These are phyloP conservation scores for Crax fasciolata DNA, from an alignment of 2,797 vertebrate genomes.

Conservation along the genomic window DNA sequence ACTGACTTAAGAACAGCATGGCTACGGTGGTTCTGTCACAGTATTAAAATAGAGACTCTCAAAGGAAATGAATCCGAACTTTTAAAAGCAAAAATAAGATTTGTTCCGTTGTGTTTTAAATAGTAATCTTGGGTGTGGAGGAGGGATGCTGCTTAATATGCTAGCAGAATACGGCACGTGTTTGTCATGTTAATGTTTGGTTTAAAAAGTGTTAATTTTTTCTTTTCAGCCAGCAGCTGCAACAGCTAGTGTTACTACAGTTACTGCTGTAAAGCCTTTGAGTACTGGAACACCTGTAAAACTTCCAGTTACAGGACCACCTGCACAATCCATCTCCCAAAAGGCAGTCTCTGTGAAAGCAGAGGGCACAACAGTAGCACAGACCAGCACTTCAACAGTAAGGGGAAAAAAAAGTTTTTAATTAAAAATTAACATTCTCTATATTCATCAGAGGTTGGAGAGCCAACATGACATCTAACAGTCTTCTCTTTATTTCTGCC, in stretches of 20 bases:
- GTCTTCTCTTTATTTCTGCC: slow-evolving; percentile 35
- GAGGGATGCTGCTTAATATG: background rate
- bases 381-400: slow-evolving; percentile 81
- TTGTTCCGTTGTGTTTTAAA: background rate
- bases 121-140: background rate
- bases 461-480: slow-evolving; percentile 24
- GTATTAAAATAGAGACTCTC: background rate
- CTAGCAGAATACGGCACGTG: background rate
- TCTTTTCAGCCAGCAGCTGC: slow-evolving; percentile 79
- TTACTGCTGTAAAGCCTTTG: slow-evolving; percentile 70
- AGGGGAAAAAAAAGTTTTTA: slow-evolving; percentile 70
- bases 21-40: background rate
- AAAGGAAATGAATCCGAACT: background rate
- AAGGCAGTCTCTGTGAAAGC: slow-evolving; percentile 76
- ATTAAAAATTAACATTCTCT: slow-evolving; percentile 69
- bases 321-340: slow-evolving; percentile 64
- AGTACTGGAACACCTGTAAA: slow-evolving; percentile 79
- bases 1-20: background rate
- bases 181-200: slow-evolving; percentile 14
- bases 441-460: slow-evolving; percentile 59
- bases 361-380: slow-evolving; percentile 74
- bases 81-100: background rate
- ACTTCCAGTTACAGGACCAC: slow-evolving; percentile 73
- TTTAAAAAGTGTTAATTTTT: slow-evolving; percentile 70
- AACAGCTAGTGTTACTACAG: slow-evolving; percentile 71